Evolutionary conservation across 2,888 invertebrate genomes (phyloP).

Genomic region (Scrobipalpa costella): DNA sequence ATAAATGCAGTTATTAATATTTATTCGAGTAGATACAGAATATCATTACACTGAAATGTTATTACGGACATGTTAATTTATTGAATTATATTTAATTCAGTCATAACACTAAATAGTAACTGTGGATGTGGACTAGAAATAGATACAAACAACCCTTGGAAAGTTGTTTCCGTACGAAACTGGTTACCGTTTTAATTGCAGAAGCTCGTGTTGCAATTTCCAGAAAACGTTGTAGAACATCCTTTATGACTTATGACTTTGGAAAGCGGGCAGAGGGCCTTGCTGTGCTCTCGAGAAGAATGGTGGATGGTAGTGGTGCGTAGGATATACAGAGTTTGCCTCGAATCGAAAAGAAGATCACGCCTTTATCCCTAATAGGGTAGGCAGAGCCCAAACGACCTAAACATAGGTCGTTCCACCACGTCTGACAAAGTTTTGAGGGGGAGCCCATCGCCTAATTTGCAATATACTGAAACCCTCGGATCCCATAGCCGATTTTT

Average conservation of each 20-base stretch:
- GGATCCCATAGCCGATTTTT: no score
- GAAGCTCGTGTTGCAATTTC: conserved; percentile 33
- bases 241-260: conserved; percentile 40
- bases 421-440: no score
- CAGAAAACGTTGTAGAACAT: conserved; percentile 39
- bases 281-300: conserved; percentile 45
- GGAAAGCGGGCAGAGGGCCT: conserved; percentile 39
- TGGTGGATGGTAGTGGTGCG: no score
- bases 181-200: conserved; percentile 27
- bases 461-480: no score
- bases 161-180: conserved; percentile 26
- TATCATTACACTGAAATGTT: not conserved
- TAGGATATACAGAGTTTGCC: no score
- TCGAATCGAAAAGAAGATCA: no score
- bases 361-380: no score
- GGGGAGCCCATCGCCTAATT: no score
- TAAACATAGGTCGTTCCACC: no score
- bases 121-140: not conserved
- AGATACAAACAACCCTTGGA: conserved; percentile 18
- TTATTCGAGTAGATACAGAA: not conserved
- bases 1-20: not conserved
- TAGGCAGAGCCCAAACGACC: no score
- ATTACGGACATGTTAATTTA: not conserved
- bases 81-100: not conserved
- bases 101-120: not conserved